Percentiles rank a stretch among this genome's conserved stretches.
Evolutionary conservation across 2,113 vertebrate species (phyloP).

Genomic region (Rhadina sibilatrix): DNA sequence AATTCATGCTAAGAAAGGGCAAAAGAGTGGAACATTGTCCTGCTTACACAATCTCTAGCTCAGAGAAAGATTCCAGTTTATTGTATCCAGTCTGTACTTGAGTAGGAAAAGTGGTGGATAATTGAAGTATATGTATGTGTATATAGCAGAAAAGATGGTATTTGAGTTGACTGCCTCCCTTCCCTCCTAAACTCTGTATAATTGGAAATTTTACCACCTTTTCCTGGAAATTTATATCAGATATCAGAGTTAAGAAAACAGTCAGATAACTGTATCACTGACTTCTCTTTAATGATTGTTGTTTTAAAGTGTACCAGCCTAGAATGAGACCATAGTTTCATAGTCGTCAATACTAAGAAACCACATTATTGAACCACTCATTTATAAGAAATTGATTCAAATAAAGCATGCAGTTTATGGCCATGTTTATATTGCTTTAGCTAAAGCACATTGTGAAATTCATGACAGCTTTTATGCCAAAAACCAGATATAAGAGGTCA

Average conservation of each 20-base stretch:
- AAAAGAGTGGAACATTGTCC: not conserved
- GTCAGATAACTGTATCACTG: not conserved
- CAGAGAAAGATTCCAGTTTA: not conserved
- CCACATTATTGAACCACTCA: not conserved
- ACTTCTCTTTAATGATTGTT: not conserved
- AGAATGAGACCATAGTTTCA: not conserved
- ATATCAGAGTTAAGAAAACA: not conserved
- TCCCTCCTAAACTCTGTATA: not conserved
- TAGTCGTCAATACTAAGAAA: not conserved
- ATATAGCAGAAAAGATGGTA: not conserved
- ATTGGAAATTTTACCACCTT: not conserved
- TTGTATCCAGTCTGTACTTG: not conserved
- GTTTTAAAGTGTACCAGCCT: not conserved
- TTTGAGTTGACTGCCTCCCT: rapidly evolving
- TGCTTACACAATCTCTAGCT: not conserved
- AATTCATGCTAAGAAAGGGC: not conserved
- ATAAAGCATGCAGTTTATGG: not conserved
- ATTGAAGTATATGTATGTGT: not conserved
- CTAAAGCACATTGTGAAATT: not conserved
- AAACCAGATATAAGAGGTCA: not conserved
- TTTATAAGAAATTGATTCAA: not conserved
- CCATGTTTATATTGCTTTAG: not conserved
- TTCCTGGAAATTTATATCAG: not conserved
- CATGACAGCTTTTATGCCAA: not conserved
- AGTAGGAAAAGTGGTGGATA: not conserved